Evolutionary conservation across 2,888 invertebrate species (phyloP), one percentile per base, ranked within the genome.

Genomic region (Nemotelus nigrinus): DNA sequence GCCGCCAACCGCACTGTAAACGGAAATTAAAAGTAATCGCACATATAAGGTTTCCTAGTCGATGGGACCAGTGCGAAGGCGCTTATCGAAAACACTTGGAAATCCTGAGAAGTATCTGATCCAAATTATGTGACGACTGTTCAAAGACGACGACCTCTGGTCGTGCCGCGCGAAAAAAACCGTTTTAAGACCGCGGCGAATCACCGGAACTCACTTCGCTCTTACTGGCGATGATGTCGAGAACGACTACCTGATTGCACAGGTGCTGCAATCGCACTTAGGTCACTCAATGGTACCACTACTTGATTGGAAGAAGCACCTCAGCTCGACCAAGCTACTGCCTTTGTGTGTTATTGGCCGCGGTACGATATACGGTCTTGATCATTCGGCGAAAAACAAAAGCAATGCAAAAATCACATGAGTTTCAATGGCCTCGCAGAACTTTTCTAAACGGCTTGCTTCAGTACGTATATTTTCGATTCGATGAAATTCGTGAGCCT

Each of bases 351-450:
- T 55, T 53, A 55, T 53, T 57, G 57, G 57, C 25, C 57, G 57
- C 25, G 25, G 25, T 25, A 25, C 25, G 25, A 25, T 25, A 25
- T 25, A 25, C 25, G 25, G 25, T 25, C 25, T 25, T 25, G 25
- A 65, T 65, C 4, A 47, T 43, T 65, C 44, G 44, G 8, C 65
- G 47, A 44, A 3, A 4, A 45, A 5, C 43, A 53, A 68, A 68
- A 67, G 25, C 6, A 58, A 25, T 5, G 58, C 58, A 67, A 44
- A 63, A 48, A 70, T 70, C 70, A 70, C 70, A 70, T 70, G 70
- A 53, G 70, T 43, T 70, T 25, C 70, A 70, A 53, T 70, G 70
- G 70, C 70, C 70, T 70, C 70, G 70, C 70, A 43, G 55, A 70
- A 41, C 55, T 70, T 63, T 70, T 39, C 55, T 53, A 48, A 48